Conservation (phyloP, 2,888 invertebrate species). For the Aspidiotus destructor region DNA sequence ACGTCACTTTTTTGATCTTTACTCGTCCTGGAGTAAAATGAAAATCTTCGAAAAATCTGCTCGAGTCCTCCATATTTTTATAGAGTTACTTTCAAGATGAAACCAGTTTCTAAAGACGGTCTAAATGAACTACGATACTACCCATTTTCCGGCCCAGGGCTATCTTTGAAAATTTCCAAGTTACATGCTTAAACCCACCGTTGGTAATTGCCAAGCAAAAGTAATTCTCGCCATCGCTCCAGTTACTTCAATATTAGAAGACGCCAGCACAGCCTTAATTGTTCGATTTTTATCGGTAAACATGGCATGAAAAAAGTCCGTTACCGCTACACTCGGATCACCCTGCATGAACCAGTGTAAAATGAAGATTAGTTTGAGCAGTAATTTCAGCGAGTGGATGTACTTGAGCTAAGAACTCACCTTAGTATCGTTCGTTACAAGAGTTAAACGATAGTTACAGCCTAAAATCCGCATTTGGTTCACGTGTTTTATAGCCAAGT, state of each 20-base stretch:
- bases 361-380: not conserved
- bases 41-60: too few species aligned
- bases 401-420: constrained; percentile 45
- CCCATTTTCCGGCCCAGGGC: too few species aligned
- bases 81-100: too few species aligned
- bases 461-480: constrained; percentile 56
- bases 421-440: constrained; percentile 77
- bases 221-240: constrained; percentile 24
- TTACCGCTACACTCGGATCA: constrained; percentile 82
- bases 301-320: constrained; percentile 82
- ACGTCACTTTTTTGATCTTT: too few species aligned
- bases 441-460: constrained; percentile 61
- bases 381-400: not conserved
- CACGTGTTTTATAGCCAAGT: constrained; percentile 67
- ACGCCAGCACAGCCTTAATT: constrained; percentile 24
- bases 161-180: too few species aligned
- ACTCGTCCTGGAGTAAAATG: too few species aligned
- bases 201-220: constrained; percentile 21
- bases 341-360: constrained; percentile 53
- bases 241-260: constrained; percentile 21
- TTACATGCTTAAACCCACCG: not conserved
- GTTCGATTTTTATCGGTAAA: constrained; percentile 47
- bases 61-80: too few species aligned
- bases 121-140: too few species aligned
- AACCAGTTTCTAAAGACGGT: too few species aligned